Conservation (phyloP, 53 echinoderm and acorn worm genomes). For the Crossaster papposus region DNA sequence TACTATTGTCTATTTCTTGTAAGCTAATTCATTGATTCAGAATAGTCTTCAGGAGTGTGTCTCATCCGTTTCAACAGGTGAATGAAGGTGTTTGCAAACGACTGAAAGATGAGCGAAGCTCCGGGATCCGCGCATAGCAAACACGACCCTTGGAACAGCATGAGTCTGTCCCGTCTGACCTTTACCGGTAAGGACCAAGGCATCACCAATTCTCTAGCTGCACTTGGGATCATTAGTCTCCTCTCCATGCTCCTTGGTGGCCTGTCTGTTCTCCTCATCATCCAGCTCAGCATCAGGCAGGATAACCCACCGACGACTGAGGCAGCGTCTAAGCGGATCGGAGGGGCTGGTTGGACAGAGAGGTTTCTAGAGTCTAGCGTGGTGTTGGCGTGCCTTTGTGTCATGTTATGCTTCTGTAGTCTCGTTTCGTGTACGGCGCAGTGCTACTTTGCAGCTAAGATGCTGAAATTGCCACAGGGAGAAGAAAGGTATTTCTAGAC, state of each 20-base stretch:
- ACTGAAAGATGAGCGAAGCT: constrained; percentile 33
- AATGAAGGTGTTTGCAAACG: neutral
- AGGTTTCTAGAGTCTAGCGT: constrained; percentile 84
- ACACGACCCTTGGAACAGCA: constrained; percentile 32
- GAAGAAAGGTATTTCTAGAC: constrained; percentile 80
- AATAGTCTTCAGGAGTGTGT: neutral
- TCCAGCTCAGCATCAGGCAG: constrained; percentile 79
- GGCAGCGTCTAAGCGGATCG: constrained; percentile 48
- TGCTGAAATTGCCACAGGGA: constrained; percentile 97
- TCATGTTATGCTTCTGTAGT: constrained; percentile 85
- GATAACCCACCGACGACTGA: constrained; percentile 42
- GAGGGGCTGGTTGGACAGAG: constrained; percentile 56
- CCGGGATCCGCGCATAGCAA: constrained; percentile 33
- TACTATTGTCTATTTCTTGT: neutral
- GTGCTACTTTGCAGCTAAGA: constrained; percentile 93
- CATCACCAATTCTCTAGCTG: constrained; percentile 76
- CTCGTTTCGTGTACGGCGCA: constrained; percentile 85
- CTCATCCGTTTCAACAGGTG: neutral
- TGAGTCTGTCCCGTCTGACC: constrained; percentile 68
- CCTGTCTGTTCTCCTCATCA: constrained; percentile 74
- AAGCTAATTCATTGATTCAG: neutral
- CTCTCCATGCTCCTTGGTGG: constrained; percentile 73
- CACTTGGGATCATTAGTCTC: constrained; percentile 79
- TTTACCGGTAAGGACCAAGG: constrained; percentile 67
- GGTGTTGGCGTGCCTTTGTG: constrained; percentile 82